A percentile compares a stretch with the other conserved stretches of the same genome.
Conservation (phyloP, 2,888 invertebrate species). For the Crossocerus cetratus region DNA sequence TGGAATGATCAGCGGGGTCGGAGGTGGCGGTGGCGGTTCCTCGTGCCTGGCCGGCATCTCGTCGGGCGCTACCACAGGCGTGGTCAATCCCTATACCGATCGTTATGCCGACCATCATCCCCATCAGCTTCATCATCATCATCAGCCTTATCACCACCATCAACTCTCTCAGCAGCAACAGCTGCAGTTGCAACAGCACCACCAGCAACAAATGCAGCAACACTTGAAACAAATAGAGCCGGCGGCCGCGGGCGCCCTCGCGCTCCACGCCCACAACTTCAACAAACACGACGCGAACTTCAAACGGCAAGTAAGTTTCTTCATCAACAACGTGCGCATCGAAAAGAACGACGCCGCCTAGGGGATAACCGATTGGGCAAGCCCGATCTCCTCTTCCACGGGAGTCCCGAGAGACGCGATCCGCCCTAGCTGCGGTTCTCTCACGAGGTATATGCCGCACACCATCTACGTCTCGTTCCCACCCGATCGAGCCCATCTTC, state of each 20-base stretch:
- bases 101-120: conserved; percentile 62
- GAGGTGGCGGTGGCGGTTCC: conserved; percentile 55
- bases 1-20: conserved; percentile 49
- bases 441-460: not conserved
- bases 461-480: not conserved
- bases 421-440: not conserved
- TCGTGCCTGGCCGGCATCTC: conserved; percentile 70
- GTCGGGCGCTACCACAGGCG: conserved; percentile 70
- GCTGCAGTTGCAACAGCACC: conserved; percentile 60
- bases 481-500: not conserved
- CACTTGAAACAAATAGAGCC: conserved; percentile 74
- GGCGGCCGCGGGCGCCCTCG: conserved; percentile 72
- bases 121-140: conserved; percentile 62
- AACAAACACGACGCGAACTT: conserved; percentile 83
- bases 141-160: conserved; percentile 59
- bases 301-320: conserved; percentile 92
- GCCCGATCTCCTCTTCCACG: not conserved
- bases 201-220: conserved; percentile 67
- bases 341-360: conserved; percentile 81
- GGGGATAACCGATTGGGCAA: conserved; percentile 35
- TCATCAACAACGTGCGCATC: conserved; percentile 88
- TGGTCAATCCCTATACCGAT: conserved; percentile 73
- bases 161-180: conserved; percentile 58
- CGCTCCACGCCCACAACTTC: conserved; percentile 79
- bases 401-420: conserved; percentile 4